Evolutionary conservation across 2,797 vertebrate species (phyloP).

Genomic region (Acrossocheilus wenchowensis): DNA sequence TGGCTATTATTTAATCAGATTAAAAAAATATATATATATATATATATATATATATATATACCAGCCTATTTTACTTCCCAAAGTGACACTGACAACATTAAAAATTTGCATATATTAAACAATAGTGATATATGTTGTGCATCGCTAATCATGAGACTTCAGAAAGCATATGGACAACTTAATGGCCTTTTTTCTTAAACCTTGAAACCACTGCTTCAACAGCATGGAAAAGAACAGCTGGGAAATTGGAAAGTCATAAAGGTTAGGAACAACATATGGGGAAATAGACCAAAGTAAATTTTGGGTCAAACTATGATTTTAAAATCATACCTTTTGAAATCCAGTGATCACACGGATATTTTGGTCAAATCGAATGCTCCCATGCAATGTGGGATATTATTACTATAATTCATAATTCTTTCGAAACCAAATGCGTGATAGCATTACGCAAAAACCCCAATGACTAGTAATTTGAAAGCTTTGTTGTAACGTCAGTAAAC

Average conservation of each 20-base stretch:
- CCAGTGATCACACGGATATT: not conserved
- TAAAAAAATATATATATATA: not conserved
- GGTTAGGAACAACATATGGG: not conserved
- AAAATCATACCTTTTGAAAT: not conserved
- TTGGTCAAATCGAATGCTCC: not conserved
- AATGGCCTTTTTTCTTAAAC: not conserved
- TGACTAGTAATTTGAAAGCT: constrained; percentile 30
- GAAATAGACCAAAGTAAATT: not conserved
- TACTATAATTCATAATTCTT: not conserved
- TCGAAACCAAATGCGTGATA: not conserved
- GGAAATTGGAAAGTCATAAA: not conserved
- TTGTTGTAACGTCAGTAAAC: not conserved
- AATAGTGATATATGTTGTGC: not conserved
- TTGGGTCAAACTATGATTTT: not conserved
- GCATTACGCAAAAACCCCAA: constrained; percentile 18
- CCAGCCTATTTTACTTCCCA: not conserved
- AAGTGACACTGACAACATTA: not conserved
- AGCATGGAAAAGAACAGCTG: not conserved
- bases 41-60: not conserved
- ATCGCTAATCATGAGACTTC: not conserved
- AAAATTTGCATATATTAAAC: not conserved
- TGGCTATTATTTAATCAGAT: not conserved
- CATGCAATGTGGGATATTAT: not conserved
- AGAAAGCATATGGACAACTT: not conserved
- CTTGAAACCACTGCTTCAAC: not conserved